A percentile compares a stretch with the other conserved stretches of the same genome.
These are phyloP conservation scores for Poicephalus gulielmi DNA, from an alignment of 2,113 vertebrate species.

Conservation along the genomic window DNA sequence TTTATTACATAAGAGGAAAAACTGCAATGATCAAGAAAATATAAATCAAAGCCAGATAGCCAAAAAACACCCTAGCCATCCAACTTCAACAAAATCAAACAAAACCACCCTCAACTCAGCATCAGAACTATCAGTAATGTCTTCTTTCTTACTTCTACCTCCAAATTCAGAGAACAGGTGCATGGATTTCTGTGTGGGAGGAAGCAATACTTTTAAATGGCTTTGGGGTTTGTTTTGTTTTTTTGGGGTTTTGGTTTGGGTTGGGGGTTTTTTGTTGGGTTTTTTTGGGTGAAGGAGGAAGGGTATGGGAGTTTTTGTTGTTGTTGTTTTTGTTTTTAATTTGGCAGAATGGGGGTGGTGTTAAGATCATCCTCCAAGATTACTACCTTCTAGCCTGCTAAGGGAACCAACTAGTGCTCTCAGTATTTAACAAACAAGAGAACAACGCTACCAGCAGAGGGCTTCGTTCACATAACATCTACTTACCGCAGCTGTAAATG, in stretches of 20 bases:
- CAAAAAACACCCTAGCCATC: not conserved
- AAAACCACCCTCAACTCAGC: not conserved
- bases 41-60: not conserved
- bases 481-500: not conserved
- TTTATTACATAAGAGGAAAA: not conserved
- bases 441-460: constrained; percentile 30
- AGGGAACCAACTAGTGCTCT: not conserved
- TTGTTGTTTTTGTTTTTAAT: not conserved
- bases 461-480: not conserved
- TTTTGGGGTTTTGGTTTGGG: not conserved
- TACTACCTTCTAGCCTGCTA: not conserved
- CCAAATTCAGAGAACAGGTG: not conserved
- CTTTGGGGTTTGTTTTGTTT: not conserved
- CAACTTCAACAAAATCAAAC: not conserved
- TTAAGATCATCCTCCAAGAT: not conserved
- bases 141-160: not conserved
- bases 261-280: not conserved
- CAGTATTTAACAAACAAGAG: not conserved
- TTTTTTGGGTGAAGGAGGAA: not conserved
- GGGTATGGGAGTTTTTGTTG: not conserved
- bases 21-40: not conserved
- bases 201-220: not conserved
- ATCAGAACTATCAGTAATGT: not conserved
- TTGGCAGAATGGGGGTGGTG: not conserved
- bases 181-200: not conserved